Evolutionary conservation across 2,797 vertebrate genomes (phyloP), one percentile per base, ranked within the genome.

Genomic region (Acanthopagrus latus): DNA sequence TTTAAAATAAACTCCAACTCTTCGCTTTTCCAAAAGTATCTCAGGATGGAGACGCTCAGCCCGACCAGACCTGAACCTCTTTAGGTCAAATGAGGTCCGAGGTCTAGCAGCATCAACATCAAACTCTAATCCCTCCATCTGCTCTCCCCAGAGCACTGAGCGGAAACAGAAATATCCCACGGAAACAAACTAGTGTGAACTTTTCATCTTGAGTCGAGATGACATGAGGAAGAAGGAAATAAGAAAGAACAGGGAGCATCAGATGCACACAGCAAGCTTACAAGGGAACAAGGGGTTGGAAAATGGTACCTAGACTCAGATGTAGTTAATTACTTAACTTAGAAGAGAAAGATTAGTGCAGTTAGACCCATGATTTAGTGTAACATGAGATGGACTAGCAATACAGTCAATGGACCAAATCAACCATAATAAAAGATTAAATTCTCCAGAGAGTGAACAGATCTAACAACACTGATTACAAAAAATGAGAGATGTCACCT

Each of bases 121-220:
- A 62, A 78, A 41, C 16, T 62, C 27, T 78, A 80, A 91, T 81
- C 57, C 70, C 52, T 41, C 58, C 56, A 56, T 86, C 65, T 76
- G 69, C 47, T 76, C 38, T 67, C 46, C 41, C 82, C 57, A 3
- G 0, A 67, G 71, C 21, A 8, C 38, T 8, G 10, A 72, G 57
- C n/a, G 2, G 16, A 54, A 52, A 78, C 76, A 62, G 14, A 71
- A 76, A 76, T 10, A 52, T 74, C 66, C 57, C 47, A 43, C 10
- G 1, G 48, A 78, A 33, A 76, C 56, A 73, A 65, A 74, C 63
- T 4, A 14, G 21, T 13, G 1, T 72, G 16, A 74, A 76, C 55
- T 41, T 63, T 29, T 63, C 41, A 64, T 83, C 41, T 54, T 13
- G 6, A 50, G 6, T 9, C 17, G 51, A 48, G 8, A 67, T 8